A percentile compares a stretch with the other conserved stretches of the same genome.
Evolutionary conservation across 2,888 invertebrate genomes (phyloP).

Genomic region (Aelia acuminata): DNA sequence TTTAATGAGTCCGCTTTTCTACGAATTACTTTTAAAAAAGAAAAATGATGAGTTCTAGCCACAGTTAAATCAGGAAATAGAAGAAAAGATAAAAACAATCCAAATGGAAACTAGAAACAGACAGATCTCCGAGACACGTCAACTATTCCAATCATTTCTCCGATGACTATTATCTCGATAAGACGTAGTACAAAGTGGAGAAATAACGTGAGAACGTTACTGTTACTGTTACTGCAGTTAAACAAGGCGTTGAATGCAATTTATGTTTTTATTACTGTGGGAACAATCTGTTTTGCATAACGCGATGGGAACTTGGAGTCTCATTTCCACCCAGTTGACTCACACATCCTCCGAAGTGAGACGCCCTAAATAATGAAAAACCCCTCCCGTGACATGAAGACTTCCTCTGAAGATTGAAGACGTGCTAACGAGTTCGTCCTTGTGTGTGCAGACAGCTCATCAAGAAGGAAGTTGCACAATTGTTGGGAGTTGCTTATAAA

Average conservation of each 20-base stretch:
- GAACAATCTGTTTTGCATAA: not conserved
- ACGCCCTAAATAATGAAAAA: not conserved
- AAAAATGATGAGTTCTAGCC: not conserved
- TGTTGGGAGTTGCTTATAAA: not conserved
- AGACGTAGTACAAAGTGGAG: not conserved
- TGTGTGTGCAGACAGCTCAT: not conserved
- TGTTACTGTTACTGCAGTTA: not conserved
- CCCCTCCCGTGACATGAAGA: not conserved
- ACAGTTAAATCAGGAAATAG: too few species aligned
- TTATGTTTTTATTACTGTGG: not conserved
- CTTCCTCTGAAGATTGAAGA: constrained; percentile 20
- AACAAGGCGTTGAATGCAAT: not conserved
- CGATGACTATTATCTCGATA: not conserved
- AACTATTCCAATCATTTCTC: not conserved
- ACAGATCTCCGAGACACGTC: not conserved
- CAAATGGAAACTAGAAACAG: not conserved
- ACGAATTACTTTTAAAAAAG: not conserved
- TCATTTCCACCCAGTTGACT: not conserved
- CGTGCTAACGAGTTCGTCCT: constrained; percentile 17
- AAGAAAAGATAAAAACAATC: not conserved
- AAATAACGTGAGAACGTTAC: not conserved
- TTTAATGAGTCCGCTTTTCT: constrained; percentile 4
- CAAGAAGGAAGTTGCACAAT: constrained; percentile 10
- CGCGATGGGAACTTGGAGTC: not conserved
- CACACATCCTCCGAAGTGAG: not conserved